These are phyloP conservation scores for Amphiduros pacificus DNA, from an alignment of 2,888 invertebrate genomes.

Conservation along the genomic window DNA sequence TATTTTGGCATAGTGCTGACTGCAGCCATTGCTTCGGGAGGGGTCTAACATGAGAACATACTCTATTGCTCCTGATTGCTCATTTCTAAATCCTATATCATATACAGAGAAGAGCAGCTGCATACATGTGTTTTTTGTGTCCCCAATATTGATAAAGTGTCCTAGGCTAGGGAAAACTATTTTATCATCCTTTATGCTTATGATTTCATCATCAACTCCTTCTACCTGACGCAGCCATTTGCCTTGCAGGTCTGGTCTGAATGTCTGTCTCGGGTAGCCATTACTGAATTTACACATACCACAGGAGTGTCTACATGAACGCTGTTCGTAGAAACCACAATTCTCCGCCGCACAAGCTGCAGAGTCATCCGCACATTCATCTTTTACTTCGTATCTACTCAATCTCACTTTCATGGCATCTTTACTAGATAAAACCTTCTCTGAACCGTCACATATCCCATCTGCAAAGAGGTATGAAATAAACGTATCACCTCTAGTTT, in stretches of 20 bases:
- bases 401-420: neutral
- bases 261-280: neutral
- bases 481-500: neutral
- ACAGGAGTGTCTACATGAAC: neutral
- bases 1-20: neutral
- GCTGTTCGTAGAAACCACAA: neutral
- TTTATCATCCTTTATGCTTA: neutral
- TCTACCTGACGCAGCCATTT: neutral
- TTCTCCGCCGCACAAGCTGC: neutral
- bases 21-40: conserved; percentile 11
- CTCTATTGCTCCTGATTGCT: neutral
- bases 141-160: conserved; percentile 2
- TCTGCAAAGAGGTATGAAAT: conserved; percentile 4
- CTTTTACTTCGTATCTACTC: neutral
- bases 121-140: too few relatives aligned
- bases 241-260: neutral
- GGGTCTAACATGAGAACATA: conserved; percentile 2
- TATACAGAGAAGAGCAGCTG: too few relatives aligned
- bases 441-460: conserved; percentile 6
- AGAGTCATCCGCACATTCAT: conserved; percentile 6
- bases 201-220: neutral
- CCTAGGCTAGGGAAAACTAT: conserved; percentile 4
- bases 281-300: neutral
- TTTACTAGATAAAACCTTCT: neutral
- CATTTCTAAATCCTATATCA: too few relatives aligned